Evolutionary conservation across 1,140 invertebrate genomes (phyloP).

Genomic region (Oryctes rhinoceros): DNA sequence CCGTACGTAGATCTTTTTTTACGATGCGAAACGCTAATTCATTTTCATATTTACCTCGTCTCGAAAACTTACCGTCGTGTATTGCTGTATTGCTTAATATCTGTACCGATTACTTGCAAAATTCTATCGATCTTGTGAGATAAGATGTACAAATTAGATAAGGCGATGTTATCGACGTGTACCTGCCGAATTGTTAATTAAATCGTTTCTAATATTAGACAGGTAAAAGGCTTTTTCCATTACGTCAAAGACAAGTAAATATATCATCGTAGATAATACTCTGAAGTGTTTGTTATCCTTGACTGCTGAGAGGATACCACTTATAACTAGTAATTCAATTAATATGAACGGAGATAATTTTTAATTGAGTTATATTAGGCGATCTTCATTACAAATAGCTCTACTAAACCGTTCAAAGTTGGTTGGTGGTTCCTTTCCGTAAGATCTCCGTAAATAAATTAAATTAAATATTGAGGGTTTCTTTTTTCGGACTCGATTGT

Average conservation of each 20-base stretch:
- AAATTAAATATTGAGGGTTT: too few relatives aligned
- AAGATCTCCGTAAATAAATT: too few relatives aligned
- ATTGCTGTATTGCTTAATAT: background rate
- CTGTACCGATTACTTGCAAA: background rate
- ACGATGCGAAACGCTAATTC: slow-evolving; percentile 1
- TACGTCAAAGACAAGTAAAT: background rate
- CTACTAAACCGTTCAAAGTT: too few relatives aligned
- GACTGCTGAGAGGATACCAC: background rate
- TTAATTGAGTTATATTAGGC: slow-evolving; percentile 9
- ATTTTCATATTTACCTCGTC: background rate
- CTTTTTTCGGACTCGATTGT: too few relatives aligned
- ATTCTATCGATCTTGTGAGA: background rate
- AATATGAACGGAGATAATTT: background rate
- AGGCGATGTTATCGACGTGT: background rate
- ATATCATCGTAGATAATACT: background rate
- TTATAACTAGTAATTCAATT: slow-evolving; percentile 22
- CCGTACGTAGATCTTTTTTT: background rate
- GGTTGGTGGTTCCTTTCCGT: too few relatives aligned
- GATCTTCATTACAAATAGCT: background rate
- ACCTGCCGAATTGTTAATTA: slow-evolving; percentile 7
- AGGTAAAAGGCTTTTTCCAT: background rate
- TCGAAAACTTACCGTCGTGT: background rate
- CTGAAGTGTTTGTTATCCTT: background rate
- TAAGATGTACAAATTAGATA: background rate
- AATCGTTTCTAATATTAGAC: slow-evolving; percentile 9